Conservation (phyloP, 2,888 invertebrate genomes). For the Nomada flava region DNA sequence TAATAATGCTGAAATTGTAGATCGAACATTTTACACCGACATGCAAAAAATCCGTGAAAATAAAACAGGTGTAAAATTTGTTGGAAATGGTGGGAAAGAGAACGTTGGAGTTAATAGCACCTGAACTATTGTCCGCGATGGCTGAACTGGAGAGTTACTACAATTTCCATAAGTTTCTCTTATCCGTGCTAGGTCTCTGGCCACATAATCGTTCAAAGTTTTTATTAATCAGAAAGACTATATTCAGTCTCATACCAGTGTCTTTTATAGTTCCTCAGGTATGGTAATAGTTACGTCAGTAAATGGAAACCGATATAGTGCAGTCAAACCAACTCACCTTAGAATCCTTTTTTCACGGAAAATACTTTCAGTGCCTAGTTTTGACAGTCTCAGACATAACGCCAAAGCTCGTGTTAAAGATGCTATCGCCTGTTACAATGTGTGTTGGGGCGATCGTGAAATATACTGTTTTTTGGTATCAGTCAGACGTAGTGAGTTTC, state of each 20-base stretch:
- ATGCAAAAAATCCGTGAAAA: neutral
- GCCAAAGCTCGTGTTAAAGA: neutral
- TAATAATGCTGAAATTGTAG: constrained; percentile 3
- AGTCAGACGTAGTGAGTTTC: constrained; percentile 1
- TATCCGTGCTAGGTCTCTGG: constrained; percentile 22
- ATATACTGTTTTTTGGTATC: neutral
- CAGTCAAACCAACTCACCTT: too few species aligned
- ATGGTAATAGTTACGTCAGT: neutral
- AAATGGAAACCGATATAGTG: too few species aligned
- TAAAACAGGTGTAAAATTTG: neutral
- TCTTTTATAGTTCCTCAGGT: neutral
- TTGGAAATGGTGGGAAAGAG: too few species aligned
- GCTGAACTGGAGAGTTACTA: neutral
- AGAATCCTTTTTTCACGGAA: too few species aligned
- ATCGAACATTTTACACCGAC: neutral
- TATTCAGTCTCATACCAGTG: neutral
- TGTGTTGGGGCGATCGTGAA: neutral
- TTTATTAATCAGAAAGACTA: neutral
- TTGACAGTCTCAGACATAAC: neutral
- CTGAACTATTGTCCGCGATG: neutral
- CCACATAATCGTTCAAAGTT: neutral
- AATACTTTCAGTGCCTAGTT: too few species aligned
- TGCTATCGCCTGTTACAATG: neutral
- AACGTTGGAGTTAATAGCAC: too few species aligned
- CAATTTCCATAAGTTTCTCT: neutral